Base-by-base conservation (phyloP, 1,140 invertebrate genomes). In the Heliconius hewitsoni region DNA sequence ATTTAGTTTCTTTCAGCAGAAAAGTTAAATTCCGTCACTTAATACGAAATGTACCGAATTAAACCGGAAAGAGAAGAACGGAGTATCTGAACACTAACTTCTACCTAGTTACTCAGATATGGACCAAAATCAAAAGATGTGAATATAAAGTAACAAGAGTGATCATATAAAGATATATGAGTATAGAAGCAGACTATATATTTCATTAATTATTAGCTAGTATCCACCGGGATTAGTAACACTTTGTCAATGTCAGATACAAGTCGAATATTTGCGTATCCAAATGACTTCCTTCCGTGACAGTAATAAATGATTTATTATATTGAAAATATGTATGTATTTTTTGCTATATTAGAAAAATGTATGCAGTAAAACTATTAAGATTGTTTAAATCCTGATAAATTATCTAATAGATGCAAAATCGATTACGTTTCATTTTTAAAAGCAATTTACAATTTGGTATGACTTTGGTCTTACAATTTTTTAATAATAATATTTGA, bases 241-340 rank as follows among this genome's bases (percentile, higher is more conserved):
- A 80, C 78, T 82, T 82, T 82, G 76, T 82, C 81, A 82, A 78
- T 78, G 81, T 82, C 81, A 80, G 66, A 80, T 80, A 73, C 81
- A 82, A 82, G 77, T 77, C 55, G 79, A 80, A 80, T 82, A 82
- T 82, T 82, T 81, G 66, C 73, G 66, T 74, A 81, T 75, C 76
- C 76, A 73, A 78, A 78, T 73, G 52, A 78, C 52, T 75, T 73
- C 52, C 74, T 80, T 80, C 79, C 79, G 73, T 81, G 71, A 73
- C 76, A 78, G 66, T 81, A 75, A 81, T 78, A 77, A 78, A 81
- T 80, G 72, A 76, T 76, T 72, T 66, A 66, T 66, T 66, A 66
- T 66, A 66, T 66, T 66, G n/a, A 9, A n/a, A 57, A 27, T 66
- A 66, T 66, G 60, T 66, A 27, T 16, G 23, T 0, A 30, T 1